Conservation (phyloP, 2,113 vertebrate genomes). For the Hydrochoerus hydrochaeris region DNA sequence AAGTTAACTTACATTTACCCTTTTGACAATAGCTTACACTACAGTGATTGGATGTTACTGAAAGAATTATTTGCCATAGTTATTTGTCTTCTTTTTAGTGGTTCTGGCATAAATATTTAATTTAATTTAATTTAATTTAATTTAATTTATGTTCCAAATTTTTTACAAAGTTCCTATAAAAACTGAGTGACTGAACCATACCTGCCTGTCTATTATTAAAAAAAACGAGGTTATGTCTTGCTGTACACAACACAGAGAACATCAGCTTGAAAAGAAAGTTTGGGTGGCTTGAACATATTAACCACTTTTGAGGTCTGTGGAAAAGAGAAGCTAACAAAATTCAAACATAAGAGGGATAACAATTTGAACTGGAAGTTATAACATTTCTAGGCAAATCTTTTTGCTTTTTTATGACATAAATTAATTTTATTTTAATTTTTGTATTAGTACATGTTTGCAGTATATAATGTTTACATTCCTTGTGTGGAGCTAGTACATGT, state of each 20-base stretch:
- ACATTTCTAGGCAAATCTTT: background rate
- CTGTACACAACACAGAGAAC: conserved; percentile 55
- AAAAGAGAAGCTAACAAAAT: background rate
- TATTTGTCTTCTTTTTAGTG: conserved; percentile 84
- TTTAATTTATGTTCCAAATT: conserved; percentile 85
- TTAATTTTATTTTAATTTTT: background rate
- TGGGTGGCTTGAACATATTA: conserved; percentile 60
- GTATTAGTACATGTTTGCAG: background rate
- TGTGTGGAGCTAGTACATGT: background rate
- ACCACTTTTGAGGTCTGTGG: conserved; percentile 32
- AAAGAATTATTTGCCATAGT: conserved; percentile 81
- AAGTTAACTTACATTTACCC: conserved; percentile 80
- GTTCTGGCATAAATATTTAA: conserved; percentile 85
- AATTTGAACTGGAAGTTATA: background rate
- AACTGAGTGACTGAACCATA: conserved; percentile 59
- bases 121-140: conserved; percentile 88
- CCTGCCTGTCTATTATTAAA: conserved; percentile 54
- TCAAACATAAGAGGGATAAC: background rate
- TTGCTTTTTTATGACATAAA: background rate
- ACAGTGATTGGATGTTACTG: conserved; percentile 84
- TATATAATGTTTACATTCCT: background rate
- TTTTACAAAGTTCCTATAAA: conserved; percentile 69
- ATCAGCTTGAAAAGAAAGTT: conserved; percentile 52
- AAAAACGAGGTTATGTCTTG: conserved; percentile 60
- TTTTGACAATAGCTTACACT: conserved; percentile 83